phyloP scores from a whole-genome alignment of 37 sponge, comb jelly and placozoan species.

The Chondrilla cf. caribensis region DNA sequence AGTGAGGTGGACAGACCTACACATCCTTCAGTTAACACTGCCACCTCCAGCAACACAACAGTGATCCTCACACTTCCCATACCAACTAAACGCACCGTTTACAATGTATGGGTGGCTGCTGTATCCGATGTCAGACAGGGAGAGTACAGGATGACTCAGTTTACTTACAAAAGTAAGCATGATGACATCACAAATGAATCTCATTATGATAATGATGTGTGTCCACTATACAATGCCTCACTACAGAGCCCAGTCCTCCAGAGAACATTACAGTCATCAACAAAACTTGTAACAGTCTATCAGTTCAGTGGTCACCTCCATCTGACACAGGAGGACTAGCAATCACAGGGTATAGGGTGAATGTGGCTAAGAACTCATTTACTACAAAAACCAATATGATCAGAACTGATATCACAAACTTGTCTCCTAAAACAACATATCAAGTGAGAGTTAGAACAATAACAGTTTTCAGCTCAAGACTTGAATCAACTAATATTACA shows the following conservation, averaged over 20 bases:
- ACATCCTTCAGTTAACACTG: too few species aligned
- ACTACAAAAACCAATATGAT: too few species aligned
- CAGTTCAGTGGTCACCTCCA: slow-evolving; percentile 1
- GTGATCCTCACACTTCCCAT: background rate
- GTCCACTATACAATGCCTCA: background rate
- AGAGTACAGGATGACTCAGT: background rate
- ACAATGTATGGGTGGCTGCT: slow-evolving; percentile 5
- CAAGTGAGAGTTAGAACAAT: too few species aligned
- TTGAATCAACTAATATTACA: too few species aligned
- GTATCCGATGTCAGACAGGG: slow-evolving; percentile 1
- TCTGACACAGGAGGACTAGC: slow-evolving; percentile 6
- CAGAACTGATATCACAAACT: too few species aligned
- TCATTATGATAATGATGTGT: background rate
- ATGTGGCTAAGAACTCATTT: too few species aligned
- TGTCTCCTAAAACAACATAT: too few species aligned
- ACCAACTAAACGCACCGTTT: background rate
- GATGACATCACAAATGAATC: background rate
- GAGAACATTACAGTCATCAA: background rate
- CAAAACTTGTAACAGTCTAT: background rate
- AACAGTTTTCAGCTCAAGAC: too few species aligned
- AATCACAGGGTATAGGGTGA: slow-evolving; percentile 7
- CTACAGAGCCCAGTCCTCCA: background rate
- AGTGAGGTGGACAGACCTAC: background rate
- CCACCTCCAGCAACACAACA: background rate
- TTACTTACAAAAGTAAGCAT: background rate